Evolutionary conservation across 2,888 invertebrate species (phyloP).

Genomic region (Notodonta dromedarius): DNA sequence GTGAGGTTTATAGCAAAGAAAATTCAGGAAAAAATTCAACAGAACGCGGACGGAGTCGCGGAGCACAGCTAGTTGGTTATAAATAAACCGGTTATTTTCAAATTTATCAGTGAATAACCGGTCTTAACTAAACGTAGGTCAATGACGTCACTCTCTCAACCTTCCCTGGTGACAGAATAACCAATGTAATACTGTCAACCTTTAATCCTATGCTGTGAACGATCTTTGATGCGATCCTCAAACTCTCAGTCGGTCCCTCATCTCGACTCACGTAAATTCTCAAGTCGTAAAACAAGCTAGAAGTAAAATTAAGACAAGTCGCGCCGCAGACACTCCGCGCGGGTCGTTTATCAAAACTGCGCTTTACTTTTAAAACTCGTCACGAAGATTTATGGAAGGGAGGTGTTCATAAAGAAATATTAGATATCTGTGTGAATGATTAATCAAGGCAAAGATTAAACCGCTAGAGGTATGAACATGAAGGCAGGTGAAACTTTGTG

Average conservation of each 20-base stretch:
- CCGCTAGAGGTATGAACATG: background rate
- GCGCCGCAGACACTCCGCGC: constrained; percentile 13
- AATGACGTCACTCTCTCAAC: too few species aligned
- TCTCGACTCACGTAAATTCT: constrained; percentile 30
- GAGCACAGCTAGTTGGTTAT: too few species aligned
- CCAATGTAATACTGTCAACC: background rate
- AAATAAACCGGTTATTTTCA: too few species aligned
- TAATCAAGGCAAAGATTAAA: background rate
- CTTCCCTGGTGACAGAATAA: too few species aligned
- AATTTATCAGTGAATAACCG: too few species aligned
- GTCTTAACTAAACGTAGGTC: too few species aligned
- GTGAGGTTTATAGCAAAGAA: too few species aligned
- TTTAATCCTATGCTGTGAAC: too few species aligned
- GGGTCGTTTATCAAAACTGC: constrained; percentile 48
- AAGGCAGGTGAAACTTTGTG: background rate
- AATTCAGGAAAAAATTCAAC: too few species aligned
- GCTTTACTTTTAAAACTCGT: constrained; percentile 54
- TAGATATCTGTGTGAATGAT: background rate
- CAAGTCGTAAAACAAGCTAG: constrained; percentile 42
- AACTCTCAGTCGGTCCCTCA: constrained; percentile 1
- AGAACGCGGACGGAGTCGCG: too few species aligned
- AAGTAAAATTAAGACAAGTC: constrained; percentile 46
- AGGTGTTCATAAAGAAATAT: constrained; percentile 19
- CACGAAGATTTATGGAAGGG: constrained; percentile 50
- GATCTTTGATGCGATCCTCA: background rate